Evolutionary conservation across 2,888 invertebrate genomes (phyloP), one percentile per base, ranked within the genome.

Genomic region (Epiblema foenella): DNA sequence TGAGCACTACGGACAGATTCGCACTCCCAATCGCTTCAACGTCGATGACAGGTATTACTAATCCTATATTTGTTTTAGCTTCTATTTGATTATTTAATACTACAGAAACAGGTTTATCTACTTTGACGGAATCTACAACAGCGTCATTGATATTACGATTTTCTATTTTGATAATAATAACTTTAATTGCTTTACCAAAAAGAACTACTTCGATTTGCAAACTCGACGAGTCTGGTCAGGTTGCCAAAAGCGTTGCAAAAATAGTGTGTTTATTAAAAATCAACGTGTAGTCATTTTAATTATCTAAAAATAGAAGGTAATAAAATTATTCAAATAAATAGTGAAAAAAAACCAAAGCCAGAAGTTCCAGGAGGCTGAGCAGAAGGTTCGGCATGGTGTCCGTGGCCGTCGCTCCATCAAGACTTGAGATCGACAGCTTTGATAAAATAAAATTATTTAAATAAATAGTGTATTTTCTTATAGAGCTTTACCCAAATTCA

Each of bases 21-120:
- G 93, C 24, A 90, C 94, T 0, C 94, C 93, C 0, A 94, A 91
- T 78, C 92, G 89, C 73, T 95, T 94, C 76, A 95, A 94, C 42
- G 91, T 96, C 39, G 98, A 98, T 82, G 94, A 95, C 78, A 95
- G 79, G 94, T 96, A 52, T 24, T 24, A 24, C 15, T 8, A 24
- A 12, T 7, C 20, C 24, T 15, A 17, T 2, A 49, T 17, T 49
- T 1, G 9, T 49, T 49, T 49, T 8, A 9, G n/a, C 18, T 51
- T 18, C 17, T 11, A 2, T 18, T 17, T 51, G 0, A 46, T 33
- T 18, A 24, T 58, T 2, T 5, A 46, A 5, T 12, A n/a, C 5
- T 46, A n/a, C n/a, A 46, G 15, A n/a, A 46, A n/a, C 24, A 24
- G 24, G 24, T 24, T 24, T n/a, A 0, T 7, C 1, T 42, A 15